These are phyloP conservation scores for Cavia aperea DNA, from an alignment of 2,113 vertebrate genomes.

Conservation along the genomic window DNA sequence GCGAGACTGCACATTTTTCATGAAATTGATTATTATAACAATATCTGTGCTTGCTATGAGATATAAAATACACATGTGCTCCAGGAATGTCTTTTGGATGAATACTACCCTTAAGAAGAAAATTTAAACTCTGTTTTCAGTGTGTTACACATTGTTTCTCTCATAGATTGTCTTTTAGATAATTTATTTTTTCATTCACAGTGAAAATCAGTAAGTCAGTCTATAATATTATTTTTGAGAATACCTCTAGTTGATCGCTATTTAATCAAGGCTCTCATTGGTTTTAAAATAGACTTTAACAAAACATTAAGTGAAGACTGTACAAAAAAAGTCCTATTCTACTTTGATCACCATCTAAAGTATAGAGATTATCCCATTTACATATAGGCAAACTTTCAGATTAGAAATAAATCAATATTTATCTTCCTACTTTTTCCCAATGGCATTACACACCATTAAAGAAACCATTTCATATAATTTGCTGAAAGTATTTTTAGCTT, in stretches of 20 bases:
- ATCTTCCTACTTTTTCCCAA: not conserved
- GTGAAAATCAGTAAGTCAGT: slow-evolving; percentile 27
- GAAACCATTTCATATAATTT: not conserved
- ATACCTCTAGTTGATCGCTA: not conserved
- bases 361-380: slow-evolving; percentile 2
- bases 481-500: slow-evolving; percentile 42
- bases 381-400: slow-evolving; percentile 7
- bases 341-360: not conserved
- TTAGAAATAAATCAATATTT: not conserved
- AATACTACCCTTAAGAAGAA: not conserved
- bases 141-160: not conserved
- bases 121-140: not conserved
- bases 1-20: not conserved
- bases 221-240: slow-evolving; percentile 39
- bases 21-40: not conserved
- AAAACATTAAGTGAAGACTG: not conserved
- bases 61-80: not conserved
- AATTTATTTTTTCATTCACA: not conserved
- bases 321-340: not conserved
- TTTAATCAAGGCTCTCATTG: not conserved
- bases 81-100: not conserved
- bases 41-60: not conserved
- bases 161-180: not conserved
- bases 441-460: not conserved
- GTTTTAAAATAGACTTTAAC: slow-evolving; percentile 7